Percentiles rank a stretch among this genome's conserved stretches.
Evolutionary conservation across 2,113 vertebrate genomes (phyloP).

Genomic region (Pyxicephalus adspersus): DNA sequence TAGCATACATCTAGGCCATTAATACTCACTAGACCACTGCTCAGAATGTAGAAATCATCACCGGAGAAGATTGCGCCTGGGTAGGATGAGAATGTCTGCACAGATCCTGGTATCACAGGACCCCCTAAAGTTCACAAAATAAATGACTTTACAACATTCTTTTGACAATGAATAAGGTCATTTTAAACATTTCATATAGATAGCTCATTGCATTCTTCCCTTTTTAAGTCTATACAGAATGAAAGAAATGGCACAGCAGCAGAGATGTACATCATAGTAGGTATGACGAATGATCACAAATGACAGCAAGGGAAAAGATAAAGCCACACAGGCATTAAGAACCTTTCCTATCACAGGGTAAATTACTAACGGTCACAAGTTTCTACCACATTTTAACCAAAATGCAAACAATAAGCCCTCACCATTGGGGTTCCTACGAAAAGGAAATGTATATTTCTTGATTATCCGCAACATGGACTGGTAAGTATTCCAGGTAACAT

Average conservation of each 20-base stretch:
- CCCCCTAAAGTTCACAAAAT: constrained; percentile 65
- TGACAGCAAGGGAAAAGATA: no score
- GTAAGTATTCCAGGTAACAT: constrained; percentile 91
- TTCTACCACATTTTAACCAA: no score
- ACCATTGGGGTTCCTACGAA: constrained; percentile 74
- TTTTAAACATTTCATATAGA: no score
- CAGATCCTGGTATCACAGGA: constrained; percentile 73
- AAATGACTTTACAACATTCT: not conserved
- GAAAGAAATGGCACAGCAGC: no score
- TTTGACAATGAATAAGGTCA: not conserved
- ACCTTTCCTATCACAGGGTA: no score
- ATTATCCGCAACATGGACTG: constrained; percentile 90
- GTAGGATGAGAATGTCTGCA: constrained; percentile 89
- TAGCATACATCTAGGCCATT: not conserved
- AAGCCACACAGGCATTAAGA: no score
- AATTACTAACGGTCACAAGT: no score
- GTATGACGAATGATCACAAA: no score
- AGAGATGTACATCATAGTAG: no score
- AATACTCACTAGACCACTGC: constrained; percentile 88
- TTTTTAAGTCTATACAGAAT: no score
- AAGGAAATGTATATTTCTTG: constrained; percentile 90
- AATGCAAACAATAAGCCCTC: constrained; percentile 35
- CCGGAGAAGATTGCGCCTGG: constrained; percentile 90
- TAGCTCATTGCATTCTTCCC: no score
- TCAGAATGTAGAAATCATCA: constrained; percentile 94